Conservation (phyloP, 2,797 vertebrate genomes). For the Gorsachius magnificus region DNA sequence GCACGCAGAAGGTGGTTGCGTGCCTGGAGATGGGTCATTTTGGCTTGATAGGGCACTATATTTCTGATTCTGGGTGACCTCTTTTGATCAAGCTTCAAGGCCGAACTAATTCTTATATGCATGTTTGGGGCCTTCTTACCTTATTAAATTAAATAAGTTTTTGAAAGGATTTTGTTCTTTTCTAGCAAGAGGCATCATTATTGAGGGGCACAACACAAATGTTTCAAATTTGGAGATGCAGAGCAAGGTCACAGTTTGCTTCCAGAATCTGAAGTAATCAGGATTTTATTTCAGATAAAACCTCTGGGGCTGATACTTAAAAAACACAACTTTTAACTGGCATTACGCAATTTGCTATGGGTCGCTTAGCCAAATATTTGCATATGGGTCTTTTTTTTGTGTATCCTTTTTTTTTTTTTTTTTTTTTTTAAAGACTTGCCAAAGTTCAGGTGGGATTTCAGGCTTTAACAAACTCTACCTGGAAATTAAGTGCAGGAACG, state of each 20-base stretch:
- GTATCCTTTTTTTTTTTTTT: neutral
- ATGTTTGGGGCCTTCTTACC: constrained; percentile 56
- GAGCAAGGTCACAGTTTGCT: constrained; percentile 68
- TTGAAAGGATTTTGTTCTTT: constrained; percentile 40
- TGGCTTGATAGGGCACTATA: neutral
- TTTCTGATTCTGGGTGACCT: neutral
- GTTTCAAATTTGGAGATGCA: constrained; percentile 72
- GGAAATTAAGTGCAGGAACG: constrained; percentile 69
- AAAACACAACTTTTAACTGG: constrained; percentile 76
- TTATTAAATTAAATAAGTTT: constrained; percentile 52
- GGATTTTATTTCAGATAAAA: constrained; percentile 79
- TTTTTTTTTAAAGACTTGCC: neutral
- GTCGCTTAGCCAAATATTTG: constrained; percentile 75
- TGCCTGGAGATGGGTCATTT: neutral
- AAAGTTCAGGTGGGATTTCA: constrained; percentile 76
- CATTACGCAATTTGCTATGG: constrained; percentile 76
- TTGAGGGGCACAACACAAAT: constrained; percentile 50
- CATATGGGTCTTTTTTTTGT: constrained; percentile 38
- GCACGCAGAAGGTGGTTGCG: neutral
- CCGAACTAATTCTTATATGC: constrained; percentile 13
- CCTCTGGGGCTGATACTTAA: constrained; percentile 74
- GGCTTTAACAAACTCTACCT: constrained; percentile 76
- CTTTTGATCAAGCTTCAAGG: neutral
- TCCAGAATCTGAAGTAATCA: constrained; percentile 76
- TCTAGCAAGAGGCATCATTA: neutral